Base-by-base conservation (phyloP, 2,888 invertebrate species). In the Perizoma flavofasciatum region DNA sequence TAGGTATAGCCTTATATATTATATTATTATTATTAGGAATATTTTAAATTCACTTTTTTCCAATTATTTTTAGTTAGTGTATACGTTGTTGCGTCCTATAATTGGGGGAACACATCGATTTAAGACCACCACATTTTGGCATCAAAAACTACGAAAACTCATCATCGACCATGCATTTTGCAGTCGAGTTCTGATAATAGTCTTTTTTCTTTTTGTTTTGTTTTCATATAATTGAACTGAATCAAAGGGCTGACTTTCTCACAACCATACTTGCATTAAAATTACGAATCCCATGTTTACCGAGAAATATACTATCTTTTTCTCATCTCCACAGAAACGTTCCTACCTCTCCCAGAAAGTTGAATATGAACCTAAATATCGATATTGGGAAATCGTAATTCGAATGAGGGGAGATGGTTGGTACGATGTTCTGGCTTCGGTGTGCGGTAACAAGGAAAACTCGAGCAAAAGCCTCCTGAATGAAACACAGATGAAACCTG, bases 241-340 rank as follows among this genome's bases (percentile, higher is more conserved):
- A 70, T 70, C 72, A 59, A 67, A 73, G 66, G 67, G 65, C 61
- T 66, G 47, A 70, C 79, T 80, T 79, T 81, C 81, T 70, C 77
- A 78, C 75, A 76, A 65, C 70, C 70, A 49, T 78, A 77, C 81
- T 77, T 77, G 72, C 70, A 74, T 67, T 67, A 69, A 75, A 74
- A 75, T 72, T 69, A 67, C 75, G 69, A 70, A 67, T 69, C 65
- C 57, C 62, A 68, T 59, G 22, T 70, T 79, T 82, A 81, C 82
- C 72, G 67, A 66, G 79, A 82, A 82, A 66, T 65, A 74, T 78
- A 79, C 77, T 68, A 76, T 66, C 47, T 56, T 9, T 49, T 68
- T 40, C 35, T 5, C 6, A 11, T n/a, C 39, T 4, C 22, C 40
- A 40, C 40, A 37, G 4, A 5, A 1, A 10, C 39, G 10, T 48